Conservation (phyloP, 2,113 vertebrate species). For the Periophthalmus modestus region DNA sequence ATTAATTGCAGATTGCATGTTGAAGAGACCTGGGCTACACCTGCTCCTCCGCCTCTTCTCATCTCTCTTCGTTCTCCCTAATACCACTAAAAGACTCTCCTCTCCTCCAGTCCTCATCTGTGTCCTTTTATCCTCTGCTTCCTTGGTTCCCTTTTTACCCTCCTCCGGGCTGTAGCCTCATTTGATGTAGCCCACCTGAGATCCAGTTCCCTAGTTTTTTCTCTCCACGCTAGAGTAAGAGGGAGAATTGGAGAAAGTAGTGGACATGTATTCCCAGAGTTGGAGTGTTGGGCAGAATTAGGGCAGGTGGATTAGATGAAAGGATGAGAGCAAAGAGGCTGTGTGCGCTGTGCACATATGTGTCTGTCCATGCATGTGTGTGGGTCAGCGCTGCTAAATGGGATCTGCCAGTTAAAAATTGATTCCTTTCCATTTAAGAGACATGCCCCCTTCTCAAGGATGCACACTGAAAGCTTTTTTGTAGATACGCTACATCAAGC, state of each 20-base stretch:
- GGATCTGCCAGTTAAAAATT: slow-evolving; percentile 38
- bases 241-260: slow-evolving; percentile 25
- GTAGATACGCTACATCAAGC: background rate
- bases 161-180: slow-evolving; percentile 1
- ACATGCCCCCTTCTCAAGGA: slow-evolving; percentile 14
- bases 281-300: slow-evolving; percentile 41
- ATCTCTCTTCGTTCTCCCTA: slow-evolving; percentile 19
- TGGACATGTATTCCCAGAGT: slow-evolving; percentile 41
- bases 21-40: slow-evolving; percentile 35
- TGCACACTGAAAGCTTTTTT: slow-evolving; percentile 14
- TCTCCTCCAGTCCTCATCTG: slow-evolving; percentile 10
- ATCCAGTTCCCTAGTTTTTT: slow-evolving; percentile 16
- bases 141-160: slow-evolving; percentile 26
- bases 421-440: slow-evolving; percentile 33
- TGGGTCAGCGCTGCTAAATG: slow-evolving; percentile 32
- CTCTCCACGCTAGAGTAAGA: slow-evolving; percentile 12
- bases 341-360: slow-evolving; percentile 1
- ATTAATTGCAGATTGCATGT: slow-evolving; percentile 32
- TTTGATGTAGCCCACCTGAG: slow-evolving; percentile 29
- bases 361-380: background rate
- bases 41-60: slow-evolving; percentile 31
- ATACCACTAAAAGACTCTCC: slow-evolving; percentile 19
- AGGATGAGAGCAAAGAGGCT: slow-evolving; percentile 10
- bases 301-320: slow-evolving; percentile 23
- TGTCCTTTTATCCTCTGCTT: slow-evolving; percentile 4